phyloP scores from a whole-genome alignment of 2,888 invertebrate species.

The Rhaphigaster nebulosa region DNA sequence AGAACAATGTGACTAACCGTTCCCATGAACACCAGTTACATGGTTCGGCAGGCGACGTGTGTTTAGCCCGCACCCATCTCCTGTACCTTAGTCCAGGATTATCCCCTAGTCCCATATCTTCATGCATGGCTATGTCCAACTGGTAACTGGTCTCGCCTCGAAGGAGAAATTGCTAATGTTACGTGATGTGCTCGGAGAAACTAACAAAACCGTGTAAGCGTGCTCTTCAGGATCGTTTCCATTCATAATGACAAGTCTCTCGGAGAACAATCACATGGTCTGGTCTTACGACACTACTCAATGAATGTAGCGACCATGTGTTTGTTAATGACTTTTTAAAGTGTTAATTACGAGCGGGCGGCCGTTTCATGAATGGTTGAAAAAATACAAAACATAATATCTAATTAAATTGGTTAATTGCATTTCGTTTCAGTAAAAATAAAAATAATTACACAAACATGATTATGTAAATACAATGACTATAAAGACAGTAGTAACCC shows the following conservation, averaged over 20 bases:
- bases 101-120: not conserved
- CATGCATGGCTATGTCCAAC: slow-evolving; percentile 28
- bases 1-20: slow-evolving; percentile 43
- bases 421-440: too few species aligned
- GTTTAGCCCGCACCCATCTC: not conserved
- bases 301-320: not conserved
- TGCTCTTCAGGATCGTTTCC: not conserved
- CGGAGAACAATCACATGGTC: not conserved
- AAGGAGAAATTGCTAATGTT: not conserved
- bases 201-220: not conserved
- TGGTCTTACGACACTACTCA: not conserved
- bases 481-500: too few species aligned
- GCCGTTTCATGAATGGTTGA: too few species aligned
- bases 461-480: too few species aligned
- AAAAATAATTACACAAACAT: too few species aligned
- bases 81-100: not conserved
- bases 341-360: too few species aligned
- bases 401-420: too few species aligned
- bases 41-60: not conserved
- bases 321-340: too few species aligned
- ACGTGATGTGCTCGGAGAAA: not conserved
- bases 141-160: not conserved
- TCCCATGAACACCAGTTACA: slow-evolving; percentile 49
- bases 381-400: too few species aligned
- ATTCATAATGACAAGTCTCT: not conserved